Percentiles rank a stretch among this genome's conserved stretches.
These are phyloP conservation scores for Diceros bicornis DNA, from an alignment of 2,797 vertebrate genomes.

Conservation along the genomic window DNA sequence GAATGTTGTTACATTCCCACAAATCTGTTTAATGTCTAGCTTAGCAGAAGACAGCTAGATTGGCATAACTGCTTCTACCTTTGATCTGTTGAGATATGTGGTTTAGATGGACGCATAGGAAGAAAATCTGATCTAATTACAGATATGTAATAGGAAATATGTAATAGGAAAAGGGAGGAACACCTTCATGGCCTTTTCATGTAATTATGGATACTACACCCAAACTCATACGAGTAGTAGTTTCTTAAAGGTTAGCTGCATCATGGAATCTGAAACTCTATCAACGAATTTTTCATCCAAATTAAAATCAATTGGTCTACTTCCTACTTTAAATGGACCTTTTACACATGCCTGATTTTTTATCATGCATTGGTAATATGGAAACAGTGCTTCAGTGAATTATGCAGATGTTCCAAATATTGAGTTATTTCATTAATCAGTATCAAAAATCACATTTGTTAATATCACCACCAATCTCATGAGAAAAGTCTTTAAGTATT, in stretches of 20 bases:
- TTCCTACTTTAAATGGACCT: not conserved
- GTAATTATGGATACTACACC: not conserved
- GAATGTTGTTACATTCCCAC: not conserved
- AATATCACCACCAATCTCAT: not conserved
- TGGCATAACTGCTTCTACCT: not conserved
- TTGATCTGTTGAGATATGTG: not conserved
- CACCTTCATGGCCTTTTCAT: not conserved
- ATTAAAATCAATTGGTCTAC: not conserved
- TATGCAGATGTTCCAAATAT: not conserved
- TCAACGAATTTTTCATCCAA: not conserved
- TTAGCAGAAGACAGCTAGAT: not conserved
- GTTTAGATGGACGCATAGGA: not conserved
- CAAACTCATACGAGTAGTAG: not conserved
- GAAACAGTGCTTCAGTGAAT: not conserved
- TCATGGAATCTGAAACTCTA: not conserved
- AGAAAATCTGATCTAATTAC: slow-evolving; percentile 48
- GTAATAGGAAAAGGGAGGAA: not conserved
- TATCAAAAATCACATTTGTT: slow-evolving; percentile 17
- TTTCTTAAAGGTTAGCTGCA: slow-evolving; percentile 18
- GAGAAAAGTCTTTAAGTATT: slow-evolving; percentile 20
- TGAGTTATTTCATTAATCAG: not conserved
- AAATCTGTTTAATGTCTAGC: not conserved
- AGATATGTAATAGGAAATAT: slow-evolving; percentile 11
- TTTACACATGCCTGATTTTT: not conserved
- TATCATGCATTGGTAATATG: not conserved